phyloP scores from a whole-genome alignment of 2,888 invertebrate genomes.

The Orchesellides sinensis region DNA sequence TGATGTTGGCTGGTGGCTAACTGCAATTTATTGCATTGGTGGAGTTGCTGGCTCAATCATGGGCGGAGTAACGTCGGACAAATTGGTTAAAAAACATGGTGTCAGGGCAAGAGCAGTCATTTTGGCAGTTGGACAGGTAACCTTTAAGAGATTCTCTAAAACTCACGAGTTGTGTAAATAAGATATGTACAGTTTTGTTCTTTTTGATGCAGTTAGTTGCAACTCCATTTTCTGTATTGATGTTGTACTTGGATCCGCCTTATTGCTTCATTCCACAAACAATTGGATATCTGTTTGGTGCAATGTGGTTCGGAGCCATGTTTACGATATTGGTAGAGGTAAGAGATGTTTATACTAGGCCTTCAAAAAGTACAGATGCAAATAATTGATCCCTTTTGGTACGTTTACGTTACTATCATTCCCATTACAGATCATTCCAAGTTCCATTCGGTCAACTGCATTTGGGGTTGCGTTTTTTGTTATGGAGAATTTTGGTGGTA shows the following conservation, averaged over 20 bases:
- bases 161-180: background rate
- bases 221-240: conserved; percentile 89
- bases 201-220: conserved; percentile 82
- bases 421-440: conserved; percentile 79
- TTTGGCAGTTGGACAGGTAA: conserved; percentile 84
- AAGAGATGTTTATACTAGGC: no score
- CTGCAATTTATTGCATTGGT: conserved; percentile 91
- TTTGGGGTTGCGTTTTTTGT: conserved; percentile 93
- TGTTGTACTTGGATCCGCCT: conserved; percentile 87
- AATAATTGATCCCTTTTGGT: no score
- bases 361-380: no score
- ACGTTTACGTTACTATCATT: no score
- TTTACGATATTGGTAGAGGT: conserved; percentile 94
- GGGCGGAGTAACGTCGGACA: conserved; percentile 86
- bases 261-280: conserved; percentile 93
- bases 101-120: conserved; percentile 88
- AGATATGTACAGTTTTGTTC: background rate
- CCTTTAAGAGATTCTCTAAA: background rate
- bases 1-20: conserved; percentile 89
- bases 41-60: conserved; percentile 85
- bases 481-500: conserved; percentile 95
- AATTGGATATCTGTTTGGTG: conserved; percentile 93
- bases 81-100: conserved; percentile 91
- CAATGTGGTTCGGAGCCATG: conserved; percentile 96
- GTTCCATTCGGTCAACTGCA: conserved; percentile 88